A percentile compares a stretch with the other conserved stretches of the same genome.
Evolutionary conservation across 2,797 vertebrate species (phyloP).

Genomic region (Myotis myotis): DNA sequence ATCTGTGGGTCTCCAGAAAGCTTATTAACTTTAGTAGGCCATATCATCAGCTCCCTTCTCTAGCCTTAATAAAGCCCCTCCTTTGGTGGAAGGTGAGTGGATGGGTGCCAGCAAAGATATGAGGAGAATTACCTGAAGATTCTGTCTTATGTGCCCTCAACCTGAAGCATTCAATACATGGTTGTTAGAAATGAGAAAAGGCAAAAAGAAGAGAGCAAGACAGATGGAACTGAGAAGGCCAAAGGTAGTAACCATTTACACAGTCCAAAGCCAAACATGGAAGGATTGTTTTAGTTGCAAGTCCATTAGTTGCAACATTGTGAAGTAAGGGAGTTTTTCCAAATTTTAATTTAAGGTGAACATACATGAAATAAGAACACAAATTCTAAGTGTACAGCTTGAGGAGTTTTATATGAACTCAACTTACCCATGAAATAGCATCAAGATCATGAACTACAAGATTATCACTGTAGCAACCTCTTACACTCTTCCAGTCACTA

Average conservation of each 20-base stretch:
- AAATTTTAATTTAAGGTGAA: conserved; percentile 1
- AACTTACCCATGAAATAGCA: neutral
- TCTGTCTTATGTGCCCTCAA: neutral
- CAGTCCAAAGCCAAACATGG: neutral
- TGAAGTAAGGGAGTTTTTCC: neutral
- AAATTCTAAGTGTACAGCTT: neutral
- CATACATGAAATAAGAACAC: neutral
- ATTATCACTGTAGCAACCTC: neutral
- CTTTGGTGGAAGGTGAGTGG: neutral
- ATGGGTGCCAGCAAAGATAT: neutral
- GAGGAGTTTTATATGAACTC: neutral
- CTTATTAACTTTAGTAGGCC: neutral
- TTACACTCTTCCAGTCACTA: neutral
- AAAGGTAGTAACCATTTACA: neutral
- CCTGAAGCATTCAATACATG: neutral
- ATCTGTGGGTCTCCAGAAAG: neutral
- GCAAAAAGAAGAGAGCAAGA: neutral
- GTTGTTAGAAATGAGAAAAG: neutral
- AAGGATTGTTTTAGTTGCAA: neutral
- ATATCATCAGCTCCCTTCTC: neutral
- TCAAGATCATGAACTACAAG: neutral
- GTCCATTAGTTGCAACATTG: neutral
- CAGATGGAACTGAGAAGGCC: neutral
- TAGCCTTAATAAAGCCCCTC: neutral
- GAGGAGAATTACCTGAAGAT: neutral